Conservation (phyloP, 2,797 vertebrate species). For the Scomberomorus guttatus region DNA sequence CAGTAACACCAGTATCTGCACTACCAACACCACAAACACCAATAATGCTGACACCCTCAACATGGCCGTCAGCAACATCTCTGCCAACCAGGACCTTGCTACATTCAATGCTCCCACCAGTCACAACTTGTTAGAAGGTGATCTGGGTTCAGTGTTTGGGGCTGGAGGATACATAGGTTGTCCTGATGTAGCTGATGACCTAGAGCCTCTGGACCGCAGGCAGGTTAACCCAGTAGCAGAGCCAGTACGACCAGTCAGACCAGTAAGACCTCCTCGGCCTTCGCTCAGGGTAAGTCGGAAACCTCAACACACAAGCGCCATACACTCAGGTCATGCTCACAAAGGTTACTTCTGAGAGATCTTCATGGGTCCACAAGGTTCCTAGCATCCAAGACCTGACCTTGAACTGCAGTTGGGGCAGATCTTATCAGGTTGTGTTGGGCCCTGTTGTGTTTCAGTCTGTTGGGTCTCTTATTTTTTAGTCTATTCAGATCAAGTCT, state of each 20-base stretch:
- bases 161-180: constrained; percentile 77
- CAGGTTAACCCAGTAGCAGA: constrained; percentile 53
- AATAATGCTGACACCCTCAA: constrained; percentile 25
- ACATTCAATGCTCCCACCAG: constrained; percentile 18
- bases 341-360: neutral
- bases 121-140: constrained; percentile 59
- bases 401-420: neutral
- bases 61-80: constrained; percentile 26
- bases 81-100: constrained; percentile 32
- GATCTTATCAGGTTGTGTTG: neutral
- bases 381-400: neutral
- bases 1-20: constrained; percentile 35
- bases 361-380: neutral
- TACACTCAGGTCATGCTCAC: neutral
- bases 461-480: neutral
- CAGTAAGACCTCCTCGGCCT: constrained; percentile 79
- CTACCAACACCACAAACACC: constrained; percentile 37
- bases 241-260: constrained; percentile 57
- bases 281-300: constrained; percentile 76
- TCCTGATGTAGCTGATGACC: constrained; percentile 80
- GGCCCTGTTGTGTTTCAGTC: neutral
- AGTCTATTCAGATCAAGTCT: neutral
- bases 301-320: neutral
- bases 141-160: constrained; percentile 75
- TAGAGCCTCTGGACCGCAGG: constrained; percentile 66